Percentiles rank a stretch among this genome's conserved stretches.
phyloP scores from a whole-genome alignment of 2,113 vertebrate genomes.

The Perognathus longimembris region DNA sequence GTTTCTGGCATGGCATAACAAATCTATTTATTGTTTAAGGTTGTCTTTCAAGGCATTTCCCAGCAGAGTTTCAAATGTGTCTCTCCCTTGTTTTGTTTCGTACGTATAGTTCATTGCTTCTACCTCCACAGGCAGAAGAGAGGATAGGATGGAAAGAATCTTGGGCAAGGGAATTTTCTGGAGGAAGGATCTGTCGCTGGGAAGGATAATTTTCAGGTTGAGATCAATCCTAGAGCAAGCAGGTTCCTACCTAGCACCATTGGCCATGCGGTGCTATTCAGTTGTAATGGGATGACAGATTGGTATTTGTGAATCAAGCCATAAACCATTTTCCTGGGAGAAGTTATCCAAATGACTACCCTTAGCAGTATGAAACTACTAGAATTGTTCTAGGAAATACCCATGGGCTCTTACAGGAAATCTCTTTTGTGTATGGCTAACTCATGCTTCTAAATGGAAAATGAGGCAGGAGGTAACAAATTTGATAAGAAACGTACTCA shows the following conservation, averaged over 20 bases:
- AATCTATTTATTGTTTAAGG: conserved; percentile 46
- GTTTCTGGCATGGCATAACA: conserved; percentile 59
- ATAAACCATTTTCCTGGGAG: conserved; percentile 82
- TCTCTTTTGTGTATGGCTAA: conserved; percentile 81
- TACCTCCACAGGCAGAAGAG: conserved; percentile 21
- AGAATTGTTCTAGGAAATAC: conserved; percentile 85
- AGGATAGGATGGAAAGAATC: neutral
- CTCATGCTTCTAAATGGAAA: conserved; percentile 80
- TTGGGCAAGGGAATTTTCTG: conserved; percentile 65
- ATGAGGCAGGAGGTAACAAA: too few relatives aligned
- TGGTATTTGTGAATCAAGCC: conserved; percentile 82
- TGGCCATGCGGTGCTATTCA: conserved; percentile 78
- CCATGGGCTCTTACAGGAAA: conserved; percentile 82
- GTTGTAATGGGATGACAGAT: conserved; percentile 82
- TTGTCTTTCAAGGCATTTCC: conserved; percentile 34
- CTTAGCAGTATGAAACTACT: conserved; percentile 83
- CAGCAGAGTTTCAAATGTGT: conserved; percentile 69
- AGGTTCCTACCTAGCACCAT: conserved; percentile 71
- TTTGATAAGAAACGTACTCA: too few relatives aligned
- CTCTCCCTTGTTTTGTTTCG: conserved; percentile 63
- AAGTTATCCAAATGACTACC: conserved; percentile 84
- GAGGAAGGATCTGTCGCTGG: conserved; percentile 72
- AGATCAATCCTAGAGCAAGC: conserved; percentile 80
- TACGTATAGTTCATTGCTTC: neutral
- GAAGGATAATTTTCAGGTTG: conserved; percentile 64